Evolutionary conservation across 2,113 vertebrate species (phyloP), one percentile per base, ranked within the genome.

Genomic region (Porphyrio hochstetteri): DNA sequence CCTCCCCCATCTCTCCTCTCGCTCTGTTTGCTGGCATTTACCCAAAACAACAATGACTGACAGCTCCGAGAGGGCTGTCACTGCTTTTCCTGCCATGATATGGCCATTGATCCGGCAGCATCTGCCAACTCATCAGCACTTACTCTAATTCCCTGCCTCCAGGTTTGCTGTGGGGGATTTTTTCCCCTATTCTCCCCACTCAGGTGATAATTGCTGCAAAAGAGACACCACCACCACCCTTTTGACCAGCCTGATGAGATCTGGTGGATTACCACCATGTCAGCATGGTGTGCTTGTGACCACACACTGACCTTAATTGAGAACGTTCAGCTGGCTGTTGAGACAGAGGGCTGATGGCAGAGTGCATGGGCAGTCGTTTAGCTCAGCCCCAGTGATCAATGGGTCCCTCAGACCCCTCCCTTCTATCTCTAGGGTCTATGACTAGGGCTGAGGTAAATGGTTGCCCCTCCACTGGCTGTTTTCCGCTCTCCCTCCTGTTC

Each of bases 11-110:
- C 57, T 78, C 79, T 70, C n/a, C 70, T 64, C 70, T 80, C 3
- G 0, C 77, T 91, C 64, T 1, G 8, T 63, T 95, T 78, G 44
- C 87, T 96, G 96, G 90, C 81, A 52, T 80, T 65, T 81, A 50
- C 78, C 92, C 93, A 95, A 91, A 86, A 82, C 78, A 90, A 50
- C 69, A 68, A 53, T 36, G 81, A 87, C 76, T 64, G 79, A 93
- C 8, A 5, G 78, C 79, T 92, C 72, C 0, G 2, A 52, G 55
- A 91, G 55, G 70, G 65, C 70, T 95, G 85, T 65, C 2, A 1
- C 86, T 93, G 79, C 75, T 91, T 92, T 78, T 55, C 57, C 80
- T 92, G 82, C 82, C 87, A 87, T 50, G 78, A 82, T 65, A 69
- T 0, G 0, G 83, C 75, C 95, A 90, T 92, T 93, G 95, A 97